Percentiles rank a stretch among this genome's conserved stretches.
phyloP scores from a whole-genome alignment of 2,113 vertebrate genomes.

The Piprites chloris region DNA sequence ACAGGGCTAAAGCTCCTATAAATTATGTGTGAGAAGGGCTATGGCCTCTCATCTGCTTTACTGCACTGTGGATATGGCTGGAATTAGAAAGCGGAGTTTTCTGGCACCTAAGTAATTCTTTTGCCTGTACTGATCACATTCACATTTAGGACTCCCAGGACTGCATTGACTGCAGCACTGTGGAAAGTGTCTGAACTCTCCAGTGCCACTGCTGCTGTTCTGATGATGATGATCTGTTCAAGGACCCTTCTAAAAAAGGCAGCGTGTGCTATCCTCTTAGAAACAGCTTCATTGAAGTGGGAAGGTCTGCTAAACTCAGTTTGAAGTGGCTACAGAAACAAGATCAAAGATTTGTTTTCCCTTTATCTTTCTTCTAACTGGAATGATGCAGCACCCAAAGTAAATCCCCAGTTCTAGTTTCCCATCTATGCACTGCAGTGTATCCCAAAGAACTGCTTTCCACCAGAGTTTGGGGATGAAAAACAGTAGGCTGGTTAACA shows the following conservation, averaged over 20 bases:
- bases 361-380: background rate
- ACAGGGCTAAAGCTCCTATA: background rate
- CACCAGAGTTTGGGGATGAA: background rate
- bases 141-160: background rate
- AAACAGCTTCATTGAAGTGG: background rate
- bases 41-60: background rate
- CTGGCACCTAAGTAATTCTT: background rate
- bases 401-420: background rate
- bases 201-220: background rate
- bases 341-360: background rate
- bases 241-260: background rate
- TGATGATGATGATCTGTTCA: no score
- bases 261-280: background rate
- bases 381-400: background rate
- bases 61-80: background rate
- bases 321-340: background rate
- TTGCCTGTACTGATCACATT: background rate
- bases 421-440: background rate
- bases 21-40: background rate
- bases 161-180: background rate
- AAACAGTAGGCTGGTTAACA: slow-evolving; percentile 13
- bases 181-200: background rate
- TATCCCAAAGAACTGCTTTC: background rate
- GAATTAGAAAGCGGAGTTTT: background rate
- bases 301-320: background rate